Percentiles rank a stretch among this genome's conserved stretches.
Evolutionary conservation across 2,113 vertebrate species (phyloP).

Genomic region (Gorilla gorilla): DNA sequence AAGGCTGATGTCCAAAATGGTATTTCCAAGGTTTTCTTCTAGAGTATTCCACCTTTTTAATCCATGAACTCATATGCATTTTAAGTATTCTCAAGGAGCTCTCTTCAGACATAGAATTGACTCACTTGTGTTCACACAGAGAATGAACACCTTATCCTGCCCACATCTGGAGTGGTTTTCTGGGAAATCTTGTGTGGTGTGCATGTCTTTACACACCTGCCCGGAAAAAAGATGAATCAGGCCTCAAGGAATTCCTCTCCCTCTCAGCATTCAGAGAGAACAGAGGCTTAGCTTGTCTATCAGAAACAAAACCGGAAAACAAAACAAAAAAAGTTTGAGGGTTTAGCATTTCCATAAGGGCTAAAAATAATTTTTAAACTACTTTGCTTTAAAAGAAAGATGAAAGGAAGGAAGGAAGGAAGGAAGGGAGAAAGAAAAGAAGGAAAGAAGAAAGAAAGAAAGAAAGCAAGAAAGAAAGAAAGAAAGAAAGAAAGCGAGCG

Average conservation of each 20-base stretch:
- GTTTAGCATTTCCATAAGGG: background rate
- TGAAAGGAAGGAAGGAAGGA: accelerated
- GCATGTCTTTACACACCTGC: background rate
- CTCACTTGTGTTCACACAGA: background rate
- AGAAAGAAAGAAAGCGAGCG: too few species aligned
- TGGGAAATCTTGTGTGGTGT: background rate
- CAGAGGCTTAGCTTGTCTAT: background rate
- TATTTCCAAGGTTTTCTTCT: too few species aligned
- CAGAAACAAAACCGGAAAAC: background rate
- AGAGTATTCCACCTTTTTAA: background rate
- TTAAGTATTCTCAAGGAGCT: background rate
- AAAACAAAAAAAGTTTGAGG: background rate
- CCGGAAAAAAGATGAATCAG: background rate
- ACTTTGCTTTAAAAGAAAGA: background rate
- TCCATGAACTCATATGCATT: background rate
- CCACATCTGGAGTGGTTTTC: background rate
- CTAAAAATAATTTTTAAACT: background rate
- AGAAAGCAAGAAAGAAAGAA: too few species aligned
- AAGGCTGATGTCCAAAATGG: too few species aligned
- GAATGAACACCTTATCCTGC: background rate
- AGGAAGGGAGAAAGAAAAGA: accelerated
- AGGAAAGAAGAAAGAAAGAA: too few species aligned
- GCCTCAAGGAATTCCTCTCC: background rate
- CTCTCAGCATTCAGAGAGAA: background rate
- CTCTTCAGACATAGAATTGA: background rate